Conservation (phyloP, 2,113 vertebrate genomes). For the Hippocampus abdominalis region DNA sequence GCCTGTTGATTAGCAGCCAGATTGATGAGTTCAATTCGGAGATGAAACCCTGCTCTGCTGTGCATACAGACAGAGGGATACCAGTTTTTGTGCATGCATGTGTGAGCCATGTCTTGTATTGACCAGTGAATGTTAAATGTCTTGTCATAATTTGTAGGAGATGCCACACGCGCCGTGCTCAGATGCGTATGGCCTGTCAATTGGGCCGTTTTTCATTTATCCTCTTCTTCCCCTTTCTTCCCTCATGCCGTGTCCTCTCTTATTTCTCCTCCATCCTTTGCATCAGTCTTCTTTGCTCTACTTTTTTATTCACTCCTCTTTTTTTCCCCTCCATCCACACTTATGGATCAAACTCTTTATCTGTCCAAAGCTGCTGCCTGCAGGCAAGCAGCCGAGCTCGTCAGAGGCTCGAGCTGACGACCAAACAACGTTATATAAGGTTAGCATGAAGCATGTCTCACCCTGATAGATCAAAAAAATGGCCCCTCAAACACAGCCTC, state of each 20-base stretch:
- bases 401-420: slow-evolving; percentile 54
- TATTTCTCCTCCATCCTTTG: slow-evolving; percentile 10
- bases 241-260: slow-evolving; percentile 18
- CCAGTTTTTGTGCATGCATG: slow-evolving; percentile 28
- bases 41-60: slow-evolving; percentile 33
- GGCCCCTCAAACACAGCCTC: slow-evolving; percentile 42
- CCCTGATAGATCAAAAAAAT: slow-evolving; percentile 60
- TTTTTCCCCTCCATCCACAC: slow-evolving; percentile 51
- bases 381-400: slow-evolving; percentile 61
- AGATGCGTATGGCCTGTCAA: slow-evolving; percentile 56
- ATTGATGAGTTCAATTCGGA: slow-evolving; percentile 43
- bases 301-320: slow-evolving; percentile 27
- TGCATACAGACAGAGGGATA: slow-evolving; percentile 34
- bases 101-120: slow-evolving; percentile 54
- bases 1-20: slow-evolving; percentile 34
- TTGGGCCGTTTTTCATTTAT: slow-evolving; percentile 56
- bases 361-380: slow-evolving; percentile 65
- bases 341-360: slow-evolving; percentile 72
- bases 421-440: slow-evolving; percentile 65
- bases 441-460: slow-evolving; percentile 61
- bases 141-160: slow-evolving; percentile 68
- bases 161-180: slow-evolving; percentile 57
- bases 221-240: slow-evolving; percentile 7
- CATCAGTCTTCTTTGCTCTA: slow-evolving; percentile 34
- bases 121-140: slow-evolving; percentile 61